A percentile compares a stretch with the other conserved stretches of the same genome.
Evolutionary conservation across 2,888 invertebrate genomes (phyloP).

Genomic region (Nesidiocoris tenuis): DNA sequence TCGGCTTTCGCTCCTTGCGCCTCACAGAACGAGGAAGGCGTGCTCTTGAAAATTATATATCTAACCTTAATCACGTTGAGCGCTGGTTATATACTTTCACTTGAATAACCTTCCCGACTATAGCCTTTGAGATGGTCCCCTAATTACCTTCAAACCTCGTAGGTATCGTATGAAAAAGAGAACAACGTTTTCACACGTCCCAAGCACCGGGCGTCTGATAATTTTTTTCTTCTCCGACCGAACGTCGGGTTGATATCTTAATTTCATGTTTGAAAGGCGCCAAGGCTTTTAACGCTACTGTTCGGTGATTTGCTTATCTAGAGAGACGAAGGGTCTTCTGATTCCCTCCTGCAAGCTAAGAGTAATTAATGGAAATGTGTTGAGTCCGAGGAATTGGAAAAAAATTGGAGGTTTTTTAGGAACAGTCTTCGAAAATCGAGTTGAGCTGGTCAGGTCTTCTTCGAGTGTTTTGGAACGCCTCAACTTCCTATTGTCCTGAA

Average conservation of each 20-base stretch:
- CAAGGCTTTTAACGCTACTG: not conserved
- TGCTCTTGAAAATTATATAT: not conserved
- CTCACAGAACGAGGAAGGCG: no score
- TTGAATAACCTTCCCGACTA: not conserved
- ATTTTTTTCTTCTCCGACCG: not conserved
- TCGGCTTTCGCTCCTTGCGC: no score
- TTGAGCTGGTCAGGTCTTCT: not conserved
- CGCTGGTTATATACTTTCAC: not conserved
- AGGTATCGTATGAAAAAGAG: not conserved
- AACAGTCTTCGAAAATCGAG: no score
- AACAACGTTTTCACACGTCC: not conserved
- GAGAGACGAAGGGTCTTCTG: not conserved
- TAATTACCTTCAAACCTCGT: not conserved
- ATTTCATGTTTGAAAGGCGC: not conserved
- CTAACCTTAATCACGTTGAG: not conserved
- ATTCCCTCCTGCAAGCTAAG: not conserved
- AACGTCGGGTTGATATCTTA: not conserved
- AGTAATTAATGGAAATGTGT: not conserved
- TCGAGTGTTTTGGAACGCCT: no score
- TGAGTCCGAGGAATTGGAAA: not conserved
- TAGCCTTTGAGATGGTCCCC: not conserved
- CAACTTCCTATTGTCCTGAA: no score
- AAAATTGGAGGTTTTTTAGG: no score
- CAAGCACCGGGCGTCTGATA: not conserved
- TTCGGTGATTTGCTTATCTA: not conserved